Conservation (phyloP, 2,797 vertebrate species). For the Erethizon dorsatum region DNA sequence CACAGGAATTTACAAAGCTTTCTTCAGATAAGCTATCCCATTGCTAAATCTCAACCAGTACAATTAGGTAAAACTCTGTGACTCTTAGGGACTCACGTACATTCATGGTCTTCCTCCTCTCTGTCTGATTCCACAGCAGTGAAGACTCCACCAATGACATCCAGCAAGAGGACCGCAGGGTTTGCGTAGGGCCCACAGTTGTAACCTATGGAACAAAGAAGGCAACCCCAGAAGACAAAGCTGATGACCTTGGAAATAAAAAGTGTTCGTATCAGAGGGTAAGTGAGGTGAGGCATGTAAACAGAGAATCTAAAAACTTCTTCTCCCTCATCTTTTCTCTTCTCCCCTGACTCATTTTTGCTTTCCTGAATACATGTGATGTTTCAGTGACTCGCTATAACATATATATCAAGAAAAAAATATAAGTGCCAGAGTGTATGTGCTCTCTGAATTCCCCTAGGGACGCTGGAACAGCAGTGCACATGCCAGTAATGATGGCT, state of each 20-base stretch:
- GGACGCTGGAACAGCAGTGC: not conserved
- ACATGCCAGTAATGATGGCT: not conserved
- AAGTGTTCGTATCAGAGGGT: not conserved
- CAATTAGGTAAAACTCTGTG: not conserved
- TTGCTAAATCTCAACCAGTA: not conserved
- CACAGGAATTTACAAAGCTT: not conserved
- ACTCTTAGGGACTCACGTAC: conserved; percentile 73
- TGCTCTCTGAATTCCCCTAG: not conserved
- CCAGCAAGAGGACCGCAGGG: conserved; percentile 95
- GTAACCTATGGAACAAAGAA: not conserved
- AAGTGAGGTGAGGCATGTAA: not conserved
- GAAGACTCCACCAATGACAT: conserved; percentile 95
- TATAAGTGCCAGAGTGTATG: not conserved
- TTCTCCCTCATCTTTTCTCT: not conserved
- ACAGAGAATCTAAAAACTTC: not conserved
- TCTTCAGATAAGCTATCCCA: not conserved
- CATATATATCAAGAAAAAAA: not conserved
- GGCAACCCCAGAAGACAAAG: not conserved
- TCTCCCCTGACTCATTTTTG: not conserved
- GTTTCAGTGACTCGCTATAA: not conserved
- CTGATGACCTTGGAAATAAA: not conserved
- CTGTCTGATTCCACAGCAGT: conserved; percentile 88
- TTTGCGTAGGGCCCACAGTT: too few relatives aligned
- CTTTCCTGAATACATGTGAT: not conserved
- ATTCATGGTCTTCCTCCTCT: conserved; percentile 76